A percentile compares a stretch with the other conserved stretches of the same genome.
Conservation (phyloP, 2,888 invertebrate species). For the Calameuta idolon region DNA sequence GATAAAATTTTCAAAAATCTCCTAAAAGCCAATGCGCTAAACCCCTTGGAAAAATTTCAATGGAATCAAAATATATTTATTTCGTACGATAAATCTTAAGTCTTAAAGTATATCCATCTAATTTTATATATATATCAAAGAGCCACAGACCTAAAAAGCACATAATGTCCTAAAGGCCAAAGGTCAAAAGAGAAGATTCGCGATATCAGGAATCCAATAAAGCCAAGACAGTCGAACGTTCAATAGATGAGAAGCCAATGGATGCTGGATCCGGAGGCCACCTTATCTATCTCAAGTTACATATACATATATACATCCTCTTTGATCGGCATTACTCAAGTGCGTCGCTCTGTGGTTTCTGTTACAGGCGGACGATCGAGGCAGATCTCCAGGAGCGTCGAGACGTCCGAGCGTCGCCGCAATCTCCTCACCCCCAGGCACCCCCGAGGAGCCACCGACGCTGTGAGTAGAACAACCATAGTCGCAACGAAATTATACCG, state of each 20-base stretch:
- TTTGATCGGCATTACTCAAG: neutral
- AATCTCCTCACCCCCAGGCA: slow-evolving; percentile 57
- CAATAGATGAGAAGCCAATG: slow-evolving; percentile 1
- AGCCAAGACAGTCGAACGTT: neutral
- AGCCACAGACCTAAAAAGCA: neutral
- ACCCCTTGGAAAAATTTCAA: neutral
- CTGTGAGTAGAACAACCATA: slow-evolving; percentile 53
- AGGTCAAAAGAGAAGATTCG: neutral
- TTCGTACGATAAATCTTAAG: no score
- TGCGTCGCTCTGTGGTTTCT: slow-evolving; percentile 10
- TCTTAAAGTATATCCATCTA: neutral
- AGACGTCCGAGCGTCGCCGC: slow-evolving; percentile 54
- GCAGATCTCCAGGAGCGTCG: slow-evolving; percentile 62
- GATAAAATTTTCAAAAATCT: neutral
- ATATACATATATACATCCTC: neutral
- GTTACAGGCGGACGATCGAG: slow-evolving; percentile 63
- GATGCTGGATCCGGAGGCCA: neutral
- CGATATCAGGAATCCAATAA: neutral
- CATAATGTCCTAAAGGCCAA: neutral
- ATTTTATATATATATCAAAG: neutral
- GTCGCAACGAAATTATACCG: neutral
- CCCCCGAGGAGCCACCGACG: slow-evolving; percentile 64
- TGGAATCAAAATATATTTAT: neutral
- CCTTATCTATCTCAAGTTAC: neutral
- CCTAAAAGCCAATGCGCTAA: neutral